Percentiles rank a stretch among this genome's conserved stretches.
Conservation (phyloP, 2,113 vertebrate genomes). For the Proteles cristata region DNA sequence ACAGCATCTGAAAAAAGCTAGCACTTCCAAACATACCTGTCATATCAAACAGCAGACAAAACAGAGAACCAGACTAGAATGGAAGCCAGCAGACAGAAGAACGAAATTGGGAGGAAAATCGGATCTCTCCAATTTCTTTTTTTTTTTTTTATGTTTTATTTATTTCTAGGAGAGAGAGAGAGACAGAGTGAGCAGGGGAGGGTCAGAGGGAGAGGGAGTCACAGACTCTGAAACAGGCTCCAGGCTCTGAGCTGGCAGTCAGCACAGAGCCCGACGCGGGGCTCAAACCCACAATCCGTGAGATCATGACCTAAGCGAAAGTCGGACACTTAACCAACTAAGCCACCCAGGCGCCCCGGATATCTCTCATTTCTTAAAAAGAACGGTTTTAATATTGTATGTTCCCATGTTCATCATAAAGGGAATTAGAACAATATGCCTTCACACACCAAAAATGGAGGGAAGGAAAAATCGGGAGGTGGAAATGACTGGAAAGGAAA, state of each 20-base stretch:
- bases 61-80: not conserved
- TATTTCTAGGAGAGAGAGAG: too few relatives aligned
- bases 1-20: not conserved
- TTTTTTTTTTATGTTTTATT: too few relatives aligned
- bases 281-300: too few relatives aligned
- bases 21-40: constrained; percentile 28
- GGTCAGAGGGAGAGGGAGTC: too few relatives aligned
- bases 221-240: too few relatives aligned
- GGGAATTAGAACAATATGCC: constrained; percentile 49
- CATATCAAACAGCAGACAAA: not conserved
- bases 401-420: constrained; percentile 28
- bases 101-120: not conserved
- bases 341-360: not conserved
- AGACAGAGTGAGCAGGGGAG: too few relatives aligned
- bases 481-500: not conserved
- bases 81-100: constrained; percentile 29
- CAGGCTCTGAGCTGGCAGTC: too few relatives aligned
- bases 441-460: not conserved
- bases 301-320: too few relatives aligned
- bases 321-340: too few relatives aligned
- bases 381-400: constrained; percentile 6
- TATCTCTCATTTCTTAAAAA: constrained; percentile 55
- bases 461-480: rapidly evolving
- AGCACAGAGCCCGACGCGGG: too few relatives aligned
- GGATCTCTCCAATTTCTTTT: constrained; percentile 36